Evolutionary conservation across 2,113 vertebrate species (phyloP).

Genomic region (Python bivittatus): DNA sequence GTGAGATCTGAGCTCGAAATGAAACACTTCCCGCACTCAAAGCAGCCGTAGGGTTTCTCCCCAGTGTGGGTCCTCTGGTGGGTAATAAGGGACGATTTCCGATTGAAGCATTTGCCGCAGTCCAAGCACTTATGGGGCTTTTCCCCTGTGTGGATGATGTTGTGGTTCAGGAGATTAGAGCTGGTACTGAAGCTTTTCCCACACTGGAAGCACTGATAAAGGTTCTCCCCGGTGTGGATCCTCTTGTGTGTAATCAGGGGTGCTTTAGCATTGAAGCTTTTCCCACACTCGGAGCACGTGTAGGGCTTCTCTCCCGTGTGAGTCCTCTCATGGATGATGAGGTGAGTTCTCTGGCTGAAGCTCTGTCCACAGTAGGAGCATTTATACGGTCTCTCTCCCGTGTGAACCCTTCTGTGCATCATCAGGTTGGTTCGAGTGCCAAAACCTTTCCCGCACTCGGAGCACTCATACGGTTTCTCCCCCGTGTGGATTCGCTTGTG

Average conservation of each 20-base stretch:
- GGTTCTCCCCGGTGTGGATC: slow-evolving; percentile 42
- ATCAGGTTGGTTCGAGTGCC: slow-evolving; percentile 16
- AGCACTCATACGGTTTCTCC: slow-evolving; percentile 40
- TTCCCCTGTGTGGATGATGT: slow-evolving; percentile 42
- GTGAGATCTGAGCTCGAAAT: slow-evolving; percentile 31
- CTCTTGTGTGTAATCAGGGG: slow-evolving; percentile 33
- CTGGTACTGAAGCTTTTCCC: slow-evolving; percentile 46
- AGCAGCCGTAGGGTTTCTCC: slow-evolving; percentile 32
- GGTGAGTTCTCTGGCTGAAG: slow-evolving; percentile 24
- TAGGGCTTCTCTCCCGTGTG: slow-evolving; percentile 33
- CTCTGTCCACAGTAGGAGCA: slow-evolving; percentile 34
- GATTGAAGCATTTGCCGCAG: slow-evolving; percentile 42
- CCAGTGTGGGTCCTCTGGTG: slow-evolving; percentile 47
- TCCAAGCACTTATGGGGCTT: slow-evolving; percentile 33
- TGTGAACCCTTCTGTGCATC: slow-evolving; percentile 27
- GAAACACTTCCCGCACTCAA: slow-evolving; percentile 31
- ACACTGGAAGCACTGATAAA: slow-evolving; percentile 36
- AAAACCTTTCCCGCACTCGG: slow-evolving; percentile 32
- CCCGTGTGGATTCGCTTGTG: slow-evolving; percentile 46
- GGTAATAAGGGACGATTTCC: slow-evolving; percentile 34
- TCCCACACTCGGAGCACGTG: slow-evolving; percentile 26
- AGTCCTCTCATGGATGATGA: slow-evolving; percentile 8
- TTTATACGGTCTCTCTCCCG: slow-evolving; percentile 14
- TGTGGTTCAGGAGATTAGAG: slow-evolving; percentile 31
- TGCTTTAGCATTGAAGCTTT: slow-evolving; percentile 33